Conservation (phyloP, 2,113 vertebrate genomes). For the Grallaria varia region DNA sequence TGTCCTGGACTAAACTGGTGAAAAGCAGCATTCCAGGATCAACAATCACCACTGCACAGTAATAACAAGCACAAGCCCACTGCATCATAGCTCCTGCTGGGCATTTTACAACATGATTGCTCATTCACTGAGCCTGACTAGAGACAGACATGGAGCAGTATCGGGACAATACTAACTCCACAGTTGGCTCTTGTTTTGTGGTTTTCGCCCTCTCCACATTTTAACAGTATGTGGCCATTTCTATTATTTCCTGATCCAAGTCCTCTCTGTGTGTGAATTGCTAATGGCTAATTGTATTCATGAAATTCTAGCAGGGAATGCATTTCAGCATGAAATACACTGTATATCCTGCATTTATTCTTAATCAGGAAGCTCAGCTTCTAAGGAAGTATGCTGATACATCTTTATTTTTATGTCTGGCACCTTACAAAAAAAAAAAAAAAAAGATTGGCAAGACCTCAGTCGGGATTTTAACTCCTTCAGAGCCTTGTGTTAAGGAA, state of each 20-base stretch:
- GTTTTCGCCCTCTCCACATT: neutral
- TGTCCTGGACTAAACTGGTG: neutral
- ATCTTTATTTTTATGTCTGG: slow-evolving; percentile 40
- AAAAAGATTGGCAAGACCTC: neutral
- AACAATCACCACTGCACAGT: neutral
- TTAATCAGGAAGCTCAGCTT: slow-evolving; percentile 29
- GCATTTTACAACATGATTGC: neutral
- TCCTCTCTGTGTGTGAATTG: neutral
- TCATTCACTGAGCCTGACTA: neutral
- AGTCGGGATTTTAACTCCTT: slow-evolving; percentile 22
- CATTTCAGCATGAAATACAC: neutral
- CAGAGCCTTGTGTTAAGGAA: neutral
- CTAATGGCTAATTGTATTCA: slow-evolving; percentile 12
- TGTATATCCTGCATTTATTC: slow-evolving; percentile 28
- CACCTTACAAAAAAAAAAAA: neutral
- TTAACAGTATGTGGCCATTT: neutral
- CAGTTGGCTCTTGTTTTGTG: neutral
- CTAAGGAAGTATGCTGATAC: neutral
- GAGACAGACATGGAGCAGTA: neutral
- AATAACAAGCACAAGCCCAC: neutral
- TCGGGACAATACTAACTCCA: neutral
- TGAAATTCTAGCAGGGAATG: neutral
- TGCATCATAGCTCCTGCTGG: rapidly evolving
- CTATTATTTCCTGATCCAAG: neutral
- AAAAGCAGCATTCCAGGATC: neutral